Evolutionary conservation across 1,140 invertebrate species (phyloP), one percentile per base, ranked within the genome.

Genomic region (Rhagoletis zephyria): DNA sequence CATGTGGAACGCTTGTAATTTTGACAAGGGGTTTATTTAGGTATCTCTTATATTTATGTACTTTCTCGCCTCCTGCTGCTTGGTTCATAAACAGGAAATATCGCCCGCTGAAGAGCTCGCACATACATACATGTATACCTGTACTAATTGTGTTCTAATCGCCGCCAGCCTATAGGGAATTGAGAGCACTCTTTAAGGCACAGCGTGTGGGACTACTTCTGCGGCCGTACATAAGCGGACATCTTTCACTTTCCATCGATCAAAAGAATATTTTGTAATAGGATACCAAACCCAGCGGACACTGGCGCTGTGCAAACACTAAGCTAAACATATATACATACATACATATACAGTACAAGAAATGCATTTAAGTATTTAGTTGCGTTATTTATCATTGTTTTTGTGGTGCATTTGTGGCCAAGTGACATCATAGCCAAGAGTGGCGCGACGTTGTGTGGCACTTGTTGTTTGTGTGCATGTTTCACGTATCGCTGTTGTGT

Each of bases 401-500:
- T 74, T 74, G 67, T 14, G 12, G 42, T 4, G 40, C 12, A 74
- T 74, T n/a, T 45, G 12, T 48, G 40, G 42, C 14, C 42, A 74
- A 74, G 67, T 74, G 67, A 74, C 67, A 74, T 74, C 45, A 74
- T 16, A 74, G 67, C 42, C 51, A 56, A 56, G 67, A 30, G 45
- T 16, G 19, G 64, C 64, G 64, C 64, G 64, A 30, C 40, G 10
- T 40, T 19, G 64, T 16, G 6, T 9, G 40, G 40, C 67, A 74
- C 67, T 74, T 74, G 67, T 48, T 74, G 14, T 14, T 12, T 16
- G 61, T n/a, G 6, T n/a, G 74, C 74, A 48, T 45, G 45, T 74
- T 56, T 45, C 74, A 56, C 7, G 48, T 81, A 56, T 56, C n/a
- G 48, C 19, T 59, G 30, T 30, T 81, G 9, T 81, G 19, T 56